These are phyloP conservation scores for Agrotis exclamationis DNA, from an alignment of 2,888 invertebrate genomes.

Conservation along the genomic window DNA sequence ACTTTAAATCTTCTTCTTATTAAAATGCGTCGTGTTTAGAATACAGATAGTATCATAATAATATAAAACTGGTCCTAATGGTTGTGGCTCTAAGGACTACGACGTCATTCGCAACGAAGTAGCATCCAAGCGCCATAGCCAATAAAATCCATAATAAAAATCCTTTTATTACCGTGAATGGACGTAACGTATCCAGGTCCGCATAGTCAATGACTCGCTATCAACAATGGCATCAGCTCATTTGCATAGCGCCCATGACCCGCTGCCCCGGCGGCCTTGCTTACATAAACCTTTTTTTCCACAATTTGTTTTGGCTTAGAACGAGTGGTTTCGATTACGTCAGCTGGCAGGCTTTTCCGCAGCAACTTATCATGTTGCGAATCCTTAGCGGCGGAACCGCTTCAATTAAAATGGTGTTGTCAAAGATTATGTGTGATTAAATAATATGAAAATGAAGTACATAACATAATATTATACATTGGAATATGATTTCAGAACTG, in stretches of 20 bases:
- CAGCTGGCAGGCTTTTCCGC: slow-evolving; percentile 44
- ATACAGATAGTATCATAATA: background rate
- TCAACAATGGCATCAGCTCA: slow-evolving; percentile 82
- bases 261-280: slow-evolving; percentile 78
- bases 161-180: slow-evolving; percentile 48
- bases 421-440: background rate
- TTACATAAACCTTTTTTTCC: slow-evolving; percentile 72
- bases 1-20: background rate
- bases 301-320: slow-evolving; percentile 65
- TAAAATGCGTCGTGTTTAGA: background rate
- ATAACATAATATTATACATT: background rate
- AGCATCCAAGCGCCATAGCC: slow-evolving; percentile 17
- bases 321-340: slow-evolving; percentile 55
- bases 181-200: slow-evolving; percentile 63
- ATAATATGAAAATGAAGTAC: background rate
- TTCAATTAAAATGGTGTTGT: slow-evolving; percentile 7
- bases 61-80: slow-evolving; percentile 13
- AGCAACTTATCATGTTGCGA: slow-evolving; percentile 40
- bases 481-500: background rate
- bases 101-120: slow-evolving; percentile 14
- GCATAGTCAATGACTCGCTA: slow-evolving; percentile 70
- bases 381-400: slow-evolving; percentile 29
- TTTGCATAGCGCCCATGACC: slow-evolving; percentile 88
- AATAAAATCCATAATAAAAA: slow-evolving; percentile 51
- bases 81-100: background rate